Conservation (phyloP, 2,113 vertebrate species). For the Cromileptes altivelis region DNA sequence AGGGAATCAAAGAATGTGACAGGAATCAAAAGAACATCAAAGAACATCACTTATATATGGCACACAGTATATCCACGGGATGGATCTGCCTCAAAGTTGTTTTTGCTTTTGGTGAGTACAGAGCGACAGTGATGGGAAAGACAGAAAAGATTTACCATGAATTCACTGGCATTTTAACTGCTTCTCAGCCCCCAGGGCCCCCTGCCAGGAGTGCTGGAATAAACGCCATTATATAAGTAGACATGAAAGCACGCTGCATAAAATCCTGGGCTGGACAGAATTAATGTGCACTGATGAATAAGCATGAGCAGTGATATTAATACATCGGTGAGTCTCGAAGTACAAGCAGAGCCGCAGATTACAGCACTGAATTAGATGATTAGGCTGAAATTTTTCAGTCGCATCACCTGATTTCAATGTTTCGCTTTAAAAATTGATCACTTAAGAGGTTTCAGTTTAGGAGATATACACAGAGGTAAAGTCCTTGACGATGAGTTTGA, state of each 20-base stretch:
- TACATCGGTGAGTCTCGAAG: constrained; percentile 42
- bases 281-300: constrained; percentile 66
- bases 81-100: not conserved
- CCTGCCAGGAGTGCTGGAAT: constrained; percentile 47
- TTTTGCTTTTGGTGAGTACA: constrained; percentile 1
- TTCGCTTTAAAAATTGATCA: not conserved
- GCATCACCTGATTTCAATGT: constrained; percentile 11
- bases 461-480: not conserved
- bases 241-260: constrained; percentile 43
- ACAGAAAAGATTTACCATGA: constrained; percentile 36
- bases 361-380: constrained; percentile 35
- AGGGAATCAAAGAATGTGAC: too few relatives aligned
- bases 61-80: not conserved
- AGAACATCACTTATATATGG: constrained; percentile 6
- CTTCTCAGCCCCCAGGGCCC: constrained; percentile 23
- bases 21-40: not conserved
- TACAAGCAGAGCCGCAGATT: constrained; percentile 28
- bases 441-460: constrained; percentile 18
- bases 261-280: constrained; percentile 47
- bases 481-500: constrained; percentile 13
- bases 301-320: constrained; percentile 58
- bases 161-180: constrained; percentile 49
- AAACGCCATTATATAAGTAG: constrained; percentile 55
- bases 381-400: not conserved
- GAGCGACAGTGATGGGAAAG: constrained; percentile 24